Evolutionary conservation across 2,113 vertebrate genomes (phyloP).

Genomic region (Maccullochella peelii): DNA sequence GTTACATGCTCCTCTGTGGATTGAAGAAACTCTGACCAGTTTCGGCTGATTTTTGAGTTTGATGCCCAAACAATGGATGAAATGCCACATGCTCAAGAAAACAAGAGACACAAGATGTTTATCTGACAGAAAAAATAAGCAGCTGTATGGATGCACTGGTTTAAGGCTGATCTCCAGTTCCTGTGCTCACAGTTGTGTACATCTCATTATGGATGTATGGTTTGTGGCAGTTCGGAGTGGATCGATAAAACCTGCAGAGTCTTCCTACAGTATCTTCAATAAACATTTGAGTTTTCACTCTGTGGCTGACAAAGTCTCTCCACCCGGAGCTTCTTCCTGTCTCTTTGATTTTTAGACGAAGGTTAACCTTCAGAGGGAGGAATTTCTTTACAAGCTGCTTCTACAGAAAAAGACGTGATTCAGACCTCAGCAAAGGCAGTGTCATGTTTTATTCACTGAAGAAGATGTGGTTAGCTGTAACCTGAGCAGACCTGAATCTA

Average conservation of each 20-base stretch:
- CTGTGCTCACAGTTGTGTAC: neutral
- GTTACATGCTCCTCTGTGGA: neutral
- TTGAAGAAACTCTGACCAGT: neutral
- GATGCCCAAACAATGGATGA: neutral
- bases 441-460: constrained; percentile 44
- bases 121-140: neutral
- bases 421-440: constrained; percentile 13
- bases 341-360: constrained; percentile 29
- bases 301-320: constrained; percentile 7
- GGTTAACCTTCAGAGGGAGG: constrained; percentile 35
- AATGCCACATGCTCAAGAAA: neutral
- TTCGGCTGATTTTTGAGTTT: too few species aligned
- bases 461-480: constrained; percentile 3
- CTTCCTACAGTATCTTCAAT: constrained; percentile 5
- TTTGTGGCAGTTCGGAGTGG: constrained; percentile 13
- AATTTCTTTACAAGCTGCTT: constrained; percentile 11
- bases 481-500: constrained; percentile 27
- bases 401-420: constrained; percentile 15
- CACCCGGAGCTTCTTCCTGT: neutral
- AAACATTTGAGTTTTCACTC: constrained; percentile 22
- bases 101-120: neutral
- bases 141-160: neutral
- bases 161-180: neutral
- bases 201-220: neutral
- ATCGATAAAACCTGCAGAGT: constrained; percentile 22